These are phyloP conservation scores for Morinoia aosen DNA, from an alignment of 2,888 invertebrate species.

Conservation along the genomic window DNA sequence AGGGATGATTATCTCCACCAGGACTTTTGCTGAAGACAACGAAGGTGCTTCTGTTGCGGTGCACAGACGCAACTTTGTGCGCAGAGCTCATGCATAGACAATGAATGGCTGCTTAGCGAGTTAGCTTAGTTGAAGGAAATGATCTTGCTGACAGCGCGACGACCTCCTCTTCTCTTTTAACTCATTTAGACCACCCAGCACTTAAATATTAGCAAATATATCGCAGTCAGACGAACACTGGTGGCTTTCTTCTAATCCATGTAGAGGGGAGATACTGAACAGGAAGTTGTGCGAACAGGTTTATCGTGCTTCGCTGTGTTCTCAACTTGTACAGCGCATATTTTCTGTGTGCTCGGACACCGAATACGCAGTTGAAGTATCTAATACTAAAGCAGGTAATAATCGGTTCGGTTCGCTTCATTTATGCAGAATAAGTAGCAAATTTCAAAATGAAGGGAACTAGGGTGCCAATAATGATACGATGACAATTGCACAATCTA, in stretches of 20 bases:
- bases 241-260: neutral
- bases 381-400: neutral
- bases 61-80: neutral
- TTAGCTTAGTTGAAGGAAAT: neutral
- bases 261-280: neutral
- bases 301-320: neutral
- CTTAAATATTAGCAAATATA: neutral
- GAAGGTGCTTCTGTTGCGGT: neutral
- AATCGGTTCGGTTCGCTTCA: too few species aligned
- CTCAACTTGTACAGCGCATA: neutral
- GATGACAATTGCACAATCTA: too few species aligned
- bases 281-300: neutral
- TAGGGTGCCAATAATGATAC: too few species aligned
- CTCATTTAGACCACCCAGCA: neutral
- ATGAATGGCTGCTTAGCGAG: neutral
- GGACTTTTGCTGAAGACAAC: neutral
- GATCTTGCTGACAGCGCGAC: neutral
- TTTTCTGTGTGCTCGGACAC: neutral
- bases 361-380: neutral
- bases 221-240: neutral
- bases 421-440: too few species aligned
- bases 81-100: neutral
- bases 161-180: neutral
- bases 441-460: too few species aligned
- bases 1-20: neutral